These are phyloP conservation scores for Lysiphlebus fabarum DNA, from an alignment of 1,140 invertebrate genomes.

Conservation along the genomic window DNA sequence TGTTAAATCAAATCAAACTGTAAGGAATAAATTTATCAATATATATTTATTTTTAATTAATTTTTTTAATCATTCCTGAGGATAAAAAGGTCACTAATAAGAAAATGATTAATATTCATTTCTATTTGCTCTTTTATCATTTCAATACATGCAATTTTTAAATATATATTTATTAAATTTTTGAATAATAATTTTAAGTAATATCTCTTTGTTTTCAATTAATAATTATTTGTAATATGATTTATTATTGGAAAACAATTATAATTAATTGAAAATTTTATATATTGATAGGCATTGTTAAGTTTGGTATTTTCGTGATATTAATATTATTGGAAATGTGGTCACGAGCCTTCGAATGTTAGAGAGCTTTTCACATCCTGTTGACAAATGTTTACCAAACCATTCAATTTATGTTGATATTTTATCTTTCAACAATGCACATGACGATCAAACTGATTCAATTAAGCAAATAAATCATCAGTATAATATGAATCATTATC, in stretches of 20 bases:
- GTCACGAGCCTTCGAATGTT: slow-evolving; percentile 19
- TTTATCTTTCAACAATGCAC: neutral
- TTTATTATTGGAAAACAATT: neutral
- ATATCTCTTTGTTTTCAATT: neutral
- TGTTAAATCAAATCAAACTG: neutral
- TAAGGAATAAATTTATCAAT: slow-evolving; percentile 2
- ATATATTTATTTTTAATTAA: slow-evolving; percentile 10
- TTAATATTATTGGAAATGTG: slow-evolving; percentile 11
- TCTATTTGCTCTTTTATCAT: neutral
- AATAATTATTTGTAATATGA: slow-evolving; percentile 1
- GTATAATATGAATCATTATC: too few relatives aligned
- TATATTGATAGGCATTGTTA: slow-evolving; percentile 2
- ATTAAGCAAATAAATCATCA: too few relatives aligned
- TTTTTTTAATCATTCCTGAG: slow-evolving; percentile 16
- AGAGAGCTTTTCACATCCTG: too few relatives aligned
- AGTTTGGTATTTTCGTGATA: neutral
- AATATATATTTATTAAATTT: neutral
- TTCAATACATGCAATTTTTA: slow-evolving; percentile 12
- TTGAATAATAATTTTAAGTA: neutral
- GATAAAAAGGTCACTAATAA: slow-evolving; percentile 17
- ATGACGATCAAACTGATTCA: too few relatives aligned
- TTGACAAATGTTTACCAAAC: too few relatives aligned
- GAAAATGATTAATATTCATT: slow-evolving; percentile 1
- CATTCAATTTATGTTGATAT: neutral
- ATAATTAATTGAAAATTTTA: neutral